phyloP scores from a whole-genome alignment of 1,140 invertebrate genomes.

The Euura lappo region DNA sequence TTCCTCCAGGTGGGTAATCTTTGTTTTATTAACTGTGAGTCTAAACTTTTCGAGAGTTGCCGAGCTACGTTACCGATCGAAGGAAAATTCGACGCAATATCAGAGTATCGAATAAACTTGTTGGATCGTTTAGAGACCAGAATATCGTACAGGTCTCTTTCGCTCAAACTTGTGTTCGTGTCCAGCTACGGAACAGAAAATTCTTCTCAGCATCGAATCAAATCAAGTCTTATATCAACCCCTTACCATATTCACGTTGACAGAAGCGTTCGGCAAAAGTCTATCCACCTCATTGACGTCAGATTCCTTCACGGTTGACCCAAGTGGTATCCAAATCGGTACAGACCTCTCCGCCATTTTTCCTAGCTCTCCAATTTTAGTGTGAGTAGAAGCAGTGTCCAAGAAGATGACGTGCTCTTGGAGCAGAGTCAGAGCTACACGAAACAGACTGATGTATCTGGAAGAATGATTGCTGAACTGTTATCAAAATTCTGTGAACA shows the following conservation, averaged over 20 bases:
- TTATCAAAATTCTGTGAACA: not conserved
- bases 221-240: too few relatives aligned
- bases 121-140: slow-evolving; percentile 40
- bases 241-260: slow-evolving; percentile 48
- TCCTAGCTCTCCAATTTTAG: slow-evolving; percentile 36
- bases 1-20: slow-evolving; percentile 35
- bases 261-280: slow-evolving; percentile 41
- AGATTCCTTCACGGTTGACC: slow-evolving; percentile 36
- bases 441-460: slow-evolving; percentile 38
- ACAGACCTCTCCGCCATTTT: slow-evolving; percentile 39
- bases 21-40: slow-evolving; percentile 41
- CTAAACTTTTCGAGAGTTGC: slow-evolving; percentile 38
- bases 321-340: slow-evolving; percentile 46
- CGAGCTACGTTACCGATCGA: slow-evolving; percentile 39
- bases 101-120: slow-evolving; percentile 45
- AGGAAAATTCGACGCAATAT: slow-evolving; percentile 38
- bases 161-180: not conserved
- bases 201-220: too few relatives aligned
- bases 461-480: slow-evolving; percentile 1
- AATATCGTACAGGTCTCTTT: slow-evolving; percentile 32
- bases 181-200: too few relatives aligned
- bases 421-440: slow-evolving; percentile 37
- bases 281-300: slow-evolving; percentile 28
- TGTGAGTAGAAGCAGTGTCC: slow-evolving; percentile 34
- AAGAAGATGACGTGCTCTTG: slow-evolving; percentile 41